Base-by-base conservation (phyloP, 2,888 invertebrate species). In the Beris chalybata region DNA sequence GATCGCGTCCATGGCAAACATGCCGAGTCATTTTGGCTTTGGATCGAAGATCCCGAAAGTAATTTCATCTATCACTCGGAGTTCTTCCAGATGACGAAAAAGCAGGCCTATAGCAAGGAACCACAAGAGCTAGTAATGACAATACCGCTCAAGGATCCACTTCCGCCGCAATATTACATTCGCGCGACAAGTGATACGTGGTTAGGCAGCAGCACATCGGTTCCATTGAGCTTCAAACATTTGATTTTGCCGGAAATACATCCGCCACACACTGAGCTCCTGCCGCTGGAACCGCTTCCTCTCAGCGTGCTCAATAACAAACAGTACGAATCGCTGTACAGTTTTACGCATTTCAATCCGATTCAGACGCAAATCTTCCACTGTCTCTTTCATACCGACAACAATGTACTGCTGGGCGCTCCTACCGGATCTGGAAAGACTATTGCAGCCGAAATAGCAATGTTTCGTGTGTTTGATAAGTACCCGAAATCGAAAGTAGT, bases 361-460 rank as follows among this genome's bases (percentile, higher is more conserved):
- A 95, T 99, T 71, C 98, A 98, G 82, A 97, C 97, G 0, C 97
- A 99, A 83, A 91, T 99, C 70, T 99, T 99, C 80, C 95, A 97
- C 80, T 92, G 93, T 55, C 83, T 99, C 5, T 99, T 96, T 80
- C 92, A 98, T 77, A 95, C 95, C 0, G 95, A 99, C 75, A 87
- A 89, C 72, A 98, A 98, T 77, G 92, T 96, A 6, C 82, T 99
- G 30, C 83, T 99, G 5, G 97, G 97, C 0, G 98, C 98, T 0
- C 80, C 80, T 5, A 80, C 80, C 0, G 95, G 95, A 0, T 97
- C 97, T 0, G 99, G 99, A 45, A 99, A 99, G 84, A 99, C 99
- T 0, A 93, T 98, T 55, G 96, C 93, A 0, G 98, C 99, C 0
- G 99, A 99, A 81, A 87, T 99, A 31, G 98, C 98, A 50, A 96